Evolutionary conservation across 2,888 invertebrate species (phyloP).

Genomic region (Drosophila buzzatii): DNA sequence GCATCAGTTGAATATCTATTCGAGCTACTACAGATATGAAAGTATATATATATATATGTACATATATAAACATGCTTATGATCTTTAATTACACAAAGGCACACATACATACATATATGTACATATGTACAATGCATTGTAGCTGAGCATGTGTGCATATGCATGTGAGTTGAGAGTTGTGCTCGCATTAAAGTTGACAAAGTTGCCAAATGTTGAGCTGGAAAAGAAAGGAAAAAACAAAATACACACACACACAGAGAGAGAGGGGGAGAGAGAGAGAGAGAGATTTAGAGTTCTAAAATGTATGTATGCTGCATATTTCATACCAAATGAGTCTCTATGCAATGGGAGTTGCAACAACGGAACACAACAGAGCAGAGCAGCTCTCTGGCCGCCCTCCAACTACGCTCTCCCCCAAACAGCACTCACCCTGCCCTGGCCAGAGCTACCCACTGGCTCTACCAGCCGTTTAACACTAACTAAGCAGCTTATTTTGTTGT

Average conservation of each 20-base stretch:
- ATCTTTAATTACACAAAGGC: background rate
- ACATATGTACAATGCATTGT: too few relatives aligned
- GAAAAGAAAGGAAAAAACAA: background rate
- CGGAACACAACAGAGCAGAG: background rate
- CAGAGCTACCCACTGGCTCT: constrained; percentile 6
- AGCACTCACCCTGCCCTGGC: background rate
- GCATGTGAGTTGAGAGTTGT: background rate
- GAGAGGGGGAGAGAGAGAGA: too few relatives aligned
- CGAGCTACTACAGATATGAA: background rate
- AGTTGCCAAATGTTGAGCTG: constrained; percentile 1
- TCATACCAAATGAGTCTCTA: constrained; percentile 12
- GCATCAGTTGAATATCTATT: background rate
- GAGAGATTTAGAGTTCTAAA: background rate
- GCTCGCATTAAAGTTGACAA: constrained; percentile 8
- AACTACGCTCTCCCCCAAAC: background rate
- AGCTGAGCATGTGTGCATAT: background rate
- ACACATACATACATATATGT: background rate
- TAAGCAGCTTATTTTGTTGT: constrained; percentile 67
- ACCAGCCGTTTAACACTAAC: constrained; percentile 77
- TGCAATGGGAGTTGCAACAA: constrained; percentile 10
- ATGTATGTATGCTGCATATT: constrained; percentile 12
- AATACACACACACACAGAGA: background rate
- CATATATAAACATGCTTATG: background rate
- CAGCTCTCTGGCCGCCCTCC: background rate
- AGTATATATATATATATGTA: background rate